Evolutionary conservation across 2,797 vertebrate genomes (phyloP).

Genomic region (Sebastes minor): DNA sequence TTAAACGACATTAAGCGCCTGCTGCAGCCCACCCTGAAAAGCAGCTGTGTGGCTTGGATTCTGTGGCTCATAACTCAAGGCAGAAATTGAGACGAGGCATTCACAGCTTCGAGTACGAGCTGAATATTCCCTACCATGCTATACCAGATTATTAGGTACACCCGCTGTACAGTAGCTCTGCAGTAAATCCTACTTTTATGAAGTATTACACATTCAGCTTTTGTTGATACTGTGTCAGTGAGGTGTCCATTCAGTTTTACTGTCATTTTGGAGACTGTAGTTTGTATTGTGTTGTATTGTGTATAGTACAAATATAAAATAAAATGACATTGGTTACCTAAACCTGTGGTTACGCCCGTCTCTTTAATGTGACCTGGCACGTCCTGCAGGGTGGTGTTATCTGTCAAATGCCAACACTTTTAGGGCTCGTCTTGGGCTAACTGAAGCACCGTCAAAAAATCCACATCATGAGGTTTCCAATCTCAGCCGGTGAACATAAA

Average conservation of each 20-base stretch:
- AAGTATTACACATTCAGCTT: background rate
- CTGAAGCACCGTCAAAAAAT: background rate
- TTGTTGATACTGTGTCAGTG: background rate
- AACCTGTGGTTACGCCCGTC: background rate
- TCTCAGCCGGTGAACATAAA: conserved; percentile 16
- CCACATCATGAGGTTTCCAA: conserved; percentile 14
- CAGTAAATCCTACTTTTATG: background rate
- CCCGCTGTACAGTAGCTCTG: background rate
- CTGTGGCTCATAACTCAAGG: conserved; percentile 39
- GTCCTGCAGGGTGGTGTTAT: background rate
- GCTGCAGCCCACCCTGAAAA: conserved; percentile 15
- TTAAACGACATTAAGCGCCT: conserved; percentile 30
- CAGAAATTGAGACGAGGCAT: conserved; percentile 44
- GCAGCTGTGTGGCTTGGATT: conserved; percentile 25
- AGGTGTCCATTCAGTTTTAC: background rate
- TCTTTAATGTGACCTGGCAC: background rate
- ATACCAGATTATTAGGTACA: background rate
- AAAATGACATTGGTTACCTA: background rate
- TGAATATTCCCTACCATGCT: conserved; percentile 12
- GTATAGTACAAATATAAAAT: background rate
- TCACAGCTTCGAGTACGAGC: conserved; percentile 12
- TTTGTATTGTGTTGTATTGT: background rate
- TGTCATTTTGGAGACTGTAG: background rate
- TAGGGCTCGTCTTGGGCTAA: background rate
- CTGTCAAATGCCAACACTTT: background rate